These are phyloP conservation scores for Papilio elwesi DNA, from an alignment of 2,888 invertebrate species.

Conservation along the genomic window DNA sequence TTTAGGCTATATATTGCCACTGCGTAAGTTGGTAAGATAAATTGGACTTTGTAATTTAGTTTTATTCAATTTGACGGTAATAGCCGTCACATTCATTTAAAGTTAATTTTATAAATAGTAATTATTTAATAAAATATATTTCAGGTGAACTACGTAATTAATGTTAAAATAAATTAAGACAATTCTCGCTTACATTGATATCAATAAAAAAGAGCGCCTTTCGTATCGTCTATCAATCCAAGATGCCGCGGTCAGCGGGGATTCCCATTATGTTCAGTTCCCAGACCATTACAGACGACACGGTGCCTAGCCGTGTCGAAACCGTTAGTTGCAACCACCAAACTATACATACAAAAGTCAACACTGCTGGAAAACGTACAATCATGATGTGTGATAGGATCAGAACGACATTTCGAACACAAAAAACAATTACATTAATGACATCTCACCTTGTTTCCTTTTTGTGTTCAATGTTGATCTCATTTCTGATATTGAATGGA, in stretches of 20 bases:
- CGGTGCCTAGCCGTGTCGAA: slow-evolving; percentile 46
- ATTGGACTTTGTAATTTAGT: too few species aligned
- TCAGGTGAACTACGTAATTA: slow-evolving; percentile 19
- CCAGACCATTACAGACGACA: slow-evolving; percentile 45
- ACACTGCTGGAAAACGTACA: slow-evolving; percentile 52
- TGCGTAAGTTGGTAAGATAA: too few species aligned
- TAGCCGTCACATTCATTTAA: too few species aligned
- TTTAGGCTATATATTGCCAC: too few species aligned
- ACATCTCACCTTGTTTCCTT: slow-evolving; percentile 57
- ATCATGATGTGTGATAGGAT: slow-evolving; percentile 58
- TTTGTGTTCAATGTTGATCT: slow-evolving; percentile 56
- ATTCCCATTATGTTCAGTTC: slow-evolving; percentile 67
- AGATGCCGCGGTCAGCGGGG: slow-evolving; percentile 70
- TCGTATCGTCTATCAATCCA: slow-evolving; percentile 80
- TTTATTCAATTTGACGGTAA: too few species aligned
- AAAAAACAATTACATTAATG: slow-evolving; percentile 71
- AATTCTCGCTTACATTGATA: slow-evolving; percentile 75
- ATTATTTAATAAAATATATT: background rate
- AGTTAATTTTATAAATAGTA: too few species aligned
- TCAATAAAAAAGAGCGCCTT: slow-evolving; percentile 60
- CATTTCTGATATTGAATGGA: slow-evolving; percentile 65
- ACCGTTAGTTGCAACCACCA: slow-evolving; percentile 43
- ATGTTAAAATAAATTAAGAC: slow-evolving; percentile 53
- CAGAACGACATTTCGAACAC: slow-evolving; percentile 61
- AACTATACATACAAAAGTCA: slow-evolving; percentile 26